Evolutionary conservation across 2,113 vertebrate species (phyloP), one percentile per base, ranked within the genome.

Genomic region (Urocynchramus pylzowi): DNA sequence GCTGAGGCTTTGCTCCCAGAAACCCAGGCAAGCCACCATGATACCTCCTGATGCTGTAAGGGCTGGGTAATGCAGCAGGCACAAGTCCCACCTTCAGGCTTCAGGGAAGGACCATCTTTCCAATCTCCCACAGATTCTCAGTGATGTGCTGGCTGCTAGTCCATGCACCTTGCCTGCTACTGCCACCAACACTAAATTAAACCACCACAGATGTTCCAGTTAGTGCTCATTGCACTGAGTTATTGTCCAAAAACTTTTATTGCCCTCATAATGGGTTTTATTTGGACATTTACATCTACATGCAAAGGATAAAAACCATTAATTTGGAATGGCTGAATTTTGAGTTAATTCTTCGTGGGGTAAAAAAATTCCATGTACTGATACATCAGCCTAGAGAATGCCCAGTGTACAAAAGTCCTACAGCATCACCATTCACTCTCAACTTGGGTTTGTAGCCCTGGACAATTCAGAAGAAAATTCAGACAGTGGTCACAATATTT

Each of bases 61-160:
- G 23, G 23, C 22, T 73, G n/a, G 20, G 20, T 45, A 82, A 68
- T 3, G 42, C 37, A 61, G 37, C 16, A 77, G 27, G 10, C 30
- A 28, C 19, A 74, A 39, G 39, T 47, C 20, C 35, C 28, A 88
- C 0, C 12, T 20, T 68, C 75, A 37, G 26, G 49, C 69, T 42
- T 57, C 13, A 53, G 16, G 14, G 26, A 69, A 84, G 59, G 23
- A 52, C 37, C 33, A 54, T 10, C 54, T 64, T 74, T 78, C 30
- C 17, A 61, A 50, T 28, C 16, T 73, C 45, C 41, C 68, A 74
- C 10, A 59, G 30, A 41, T 24, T 31, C 2, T 4, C 50, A 56
- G 12, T 22, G 16, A 83, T 20, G 24, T 4, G 54, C 8, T 0
- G 0, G 26, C 30, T 88, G 67, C 16, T 45, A 37, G 22, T 21